Base-by-base conservation (phyloP, 2,888 invertebrate genomes). In the Amiota mariae region DNA sequence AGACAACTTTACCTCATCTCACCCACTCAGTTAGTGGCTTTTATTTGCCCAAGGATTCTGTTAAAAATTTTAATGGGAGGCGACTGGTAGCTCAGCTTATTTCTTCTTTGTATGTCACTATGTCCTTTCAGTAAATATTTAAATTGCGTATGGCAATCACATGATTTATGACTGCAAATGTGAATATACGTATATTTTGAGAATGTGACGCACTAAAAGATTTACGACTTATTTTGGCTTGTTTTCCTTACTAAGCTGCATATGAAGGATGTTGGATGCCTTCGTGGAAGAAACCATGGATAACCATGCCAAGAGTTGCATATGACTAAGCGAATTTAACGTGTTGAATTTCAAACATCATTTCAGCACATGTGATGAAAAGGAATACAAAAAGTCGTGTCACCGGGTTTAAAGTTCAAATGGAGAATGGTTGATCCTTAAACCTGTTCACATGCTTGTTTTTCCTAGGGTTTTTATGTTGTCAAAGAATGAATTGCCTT, bases 121-220 rank as follows among this genome's bases (percentile, higher is more conserved):
- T 77, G 70, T 63, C 74, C 74, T 76, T 78, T 72, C 76, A 75
- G 79, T 75, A 79, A 81, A 78, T 80, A 80, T 80, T 80, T 77
- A 80, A 79, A 80, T 80, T 79, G 76, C 76, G 78, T 78, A 78
- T 79, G 79, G 76, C 80, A 80, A 76, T 76, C 78, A 59, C 75
- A 79, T 81, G 81, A 80, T 79, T 81, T 81, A 80, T 78, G 63
- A 54, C 13, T 13, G 36, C 36, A 6, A 36, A 36, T 36, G 36
- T 36, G 36, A 36, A 36, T 36, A 36, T 36, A 36, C 6, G 6
- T 24, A 24, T 3, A 2, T 3, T 49, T 54, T 12, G 8, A n/a
- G 10, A 46, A 73, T 46, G 71, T 76, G 73, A 59, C 56, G 70
- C 63, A 15, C 47, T 15, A 77, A 64, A 73, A 78, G 77, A 78